A percentile compares a stretch with the other conserved stretches of the same genome.
phyloP scores from a whole-genome alignment of 2,113 vertebrate genomes.

The Myotis yumanensis region DNA sequence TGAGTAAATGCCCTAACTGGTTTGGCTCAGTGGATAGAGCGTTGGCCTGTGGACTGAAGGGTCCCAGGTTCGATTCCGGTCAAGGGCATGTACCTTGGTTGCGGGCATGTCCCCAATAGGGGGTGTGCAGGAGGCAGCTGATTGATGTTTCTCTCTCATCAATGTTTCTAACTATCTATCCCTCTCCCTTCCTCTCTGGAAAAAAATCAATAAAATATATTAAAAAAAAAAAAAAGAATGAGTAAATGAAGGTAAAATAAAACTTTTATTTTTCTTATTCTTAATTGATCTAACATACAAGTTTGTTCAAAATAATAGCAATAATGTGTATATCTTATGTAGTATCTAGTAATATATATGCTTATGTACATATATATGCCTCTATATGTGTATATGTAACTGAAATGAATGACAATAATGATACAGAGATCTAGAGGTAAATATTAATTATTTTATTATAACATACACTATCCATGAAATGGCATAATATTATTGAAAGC shows the following conservation, averaged over 20 bases:
- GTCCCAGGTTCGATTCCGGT: too few relatives aligned
- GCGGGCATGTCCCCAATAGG: too few relatives aligned
- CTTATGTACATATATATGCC: background rate
- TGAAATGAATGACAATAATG: background rate
- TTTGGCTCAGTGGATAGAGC: too few relatives aligned
- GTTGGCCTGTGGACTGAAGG: too few relatives aligned
- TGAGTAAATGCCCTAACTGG: background rate
- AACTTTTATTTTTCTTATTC: background rate
- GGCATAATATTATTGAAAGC: background rate
- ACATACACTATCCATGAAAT: background rate
- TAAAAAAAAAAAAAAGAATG: too few relatives aligned
- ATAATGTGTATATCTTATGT: background rate
- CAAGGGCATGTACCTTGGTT: too few relatives aligned
- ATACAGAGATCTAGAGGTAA: background rate
- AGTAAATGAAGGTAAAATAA: background rate
- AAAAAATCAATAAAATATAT: too few relatives aligned
- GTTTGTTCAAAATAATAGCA: background rate
- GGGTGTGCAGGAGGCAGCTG: too few relatives aligned
- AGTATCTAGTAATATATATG: background rate
- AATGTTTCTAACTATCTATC: too few relatives aligned
- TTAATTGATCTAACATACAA: background rate
- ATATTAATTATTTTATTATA: background rate
- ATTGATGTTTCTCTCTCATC: too few relatives aligned
- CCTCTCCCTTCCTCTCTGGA: too few relatives aligned
- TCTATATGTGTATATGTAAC: background rate